Conservation (phyloP, 2,888 invertebrate species). For the Bruchidius siliquastri region DNA sequence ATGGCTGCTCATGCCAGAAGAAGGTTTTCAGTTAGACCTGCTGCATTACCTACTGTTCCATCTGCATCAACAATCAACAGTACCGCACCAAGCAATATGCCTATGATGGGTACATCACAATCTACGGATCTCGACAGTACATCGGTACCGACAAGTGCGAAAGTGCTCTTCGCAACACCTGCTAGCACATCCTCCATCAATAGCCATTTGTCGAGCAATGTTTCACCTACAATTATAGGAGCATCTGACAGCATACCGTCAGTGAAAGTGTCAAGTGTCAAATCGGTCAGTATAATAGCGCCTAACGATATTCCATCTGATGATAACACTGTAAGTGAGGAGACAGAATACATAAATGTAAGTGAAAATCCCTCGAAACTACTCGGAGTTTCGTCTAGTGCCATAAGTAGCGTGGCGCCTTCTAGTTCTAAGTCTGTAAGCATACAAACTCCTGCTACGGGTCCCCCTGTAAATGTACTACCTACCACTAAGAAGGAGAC, state of each 20-base stretch:
- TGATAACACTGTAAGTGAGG: neutral
- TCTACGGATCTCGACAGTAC: neutral
- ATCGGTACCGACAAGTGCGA: neutral
- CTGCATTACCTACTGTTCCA: neutral
- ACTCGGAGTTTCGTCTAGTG: neutral
- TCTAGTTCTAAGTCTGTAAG: neutral
- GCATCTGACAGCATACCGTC: neutral
- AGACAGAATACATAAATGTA: too few relatives aligned
- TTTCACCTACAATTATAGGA: too few relatives aligned
- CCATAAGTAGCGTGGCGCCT: neutral
- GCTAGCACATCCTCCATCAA: too few relatives aligned
- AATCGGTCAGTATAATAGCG: neutral
- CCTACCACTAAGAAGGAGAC: neutral
- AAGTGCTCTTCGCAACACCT: neutral
- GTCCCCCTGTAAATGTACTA: neutral
- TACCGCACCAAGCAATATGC: neutral
- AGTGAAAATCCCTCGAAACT: neutral
- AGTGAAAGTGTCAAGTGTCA: neutral
- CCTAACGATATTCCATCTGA: neutral
- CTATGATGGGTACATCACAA: neutral
- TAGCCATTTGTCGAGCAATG: too few relatives aligned
- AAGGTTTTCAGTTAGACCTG: slow-evolving; percentile 18
- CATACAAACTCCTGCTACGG: neutral
- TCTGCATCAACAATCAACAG: neutral
- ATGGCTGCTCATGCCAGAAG: neutral